Base-by-base conservation (phyloP, 2,797 vertebrate genomes). In the Lophotriccus pileatus region DNA sequence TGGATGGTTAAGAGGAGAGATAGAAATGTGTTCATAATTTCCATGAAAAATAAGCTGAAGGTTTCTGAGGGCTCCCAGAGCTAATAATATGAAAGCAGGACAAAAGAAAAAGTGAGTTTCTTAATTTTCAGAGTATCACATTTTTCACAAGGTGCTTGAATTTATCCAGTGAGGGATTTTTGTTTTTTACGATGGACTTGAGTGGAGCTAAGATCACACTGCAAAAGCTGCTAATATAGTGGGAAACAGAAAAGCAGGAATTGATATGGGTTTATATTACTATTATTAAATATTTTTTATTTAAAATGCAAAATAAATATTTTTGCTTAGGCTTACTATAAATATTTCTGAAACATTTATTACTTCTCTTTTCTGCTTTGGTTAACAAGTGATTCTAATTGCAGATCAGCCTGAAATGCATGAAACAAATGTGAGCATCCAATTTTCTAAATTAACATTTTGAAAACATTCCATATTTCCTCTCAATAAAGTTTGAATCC, bases 371-470 rank as follows among this genome's bases (percentile, higher is more conserved):
- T 83, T 52, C 16, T 78, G 19, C 49, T 72, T 85, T 77, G 36
- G 10, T 78, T 66, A 55, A 46, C 22, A 58, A 83, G 30, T 36
- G 19, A 90, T 84, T 89, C 56, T 17, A 52, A 30, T 73, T 72
- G 41, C 32, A 60, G 50, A 77, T 70, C 23, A 49, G 17, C 15
- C 50, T 49, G 63, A 90, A 83, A 80, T 5, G 30, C 20, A 59
- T 32, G 34, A 84, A 80, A 88, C 23, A 80, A 93, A 91, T 46
- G 12, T 70, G 34, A 92, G 60, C 47, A 89, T 77, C 52, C 63
- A 77, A 63, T 94, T 85, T 83, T 58, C 87, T 70, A 87, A 84
- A 93, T 90, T 82, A 96, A 49, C 41, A 67, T 49, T 87, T 84
- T 87, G 36, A 87, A 90, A 90, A 59, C 15, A 41, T 83, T 84